Evolutionary conservation across 2,888 invertebrate species (phyloP).

Genomic region (Yponomeuta malinellus): DNA sequence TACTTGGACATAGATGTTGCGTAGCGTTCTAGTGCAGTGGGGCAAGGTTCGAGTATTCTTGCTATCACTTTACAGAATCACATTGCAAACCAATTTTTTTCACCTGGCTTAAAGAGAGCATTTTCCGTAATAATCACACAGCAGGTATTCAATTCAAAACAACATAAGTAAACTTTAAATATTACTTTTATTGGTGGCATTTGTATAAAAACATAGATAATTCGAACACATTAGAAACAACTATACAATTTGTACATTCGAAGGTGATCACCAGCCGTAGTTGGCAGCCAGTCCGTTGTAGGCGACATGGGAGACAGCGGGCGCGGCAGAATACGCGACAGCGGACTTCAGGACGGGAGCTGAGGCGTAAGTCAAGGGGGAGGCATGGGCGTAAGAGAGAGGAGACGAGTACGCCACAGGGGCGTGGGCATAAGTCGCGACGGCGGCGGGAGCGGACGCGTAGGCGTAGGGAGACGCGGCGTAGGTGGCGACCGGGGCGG

Average conservation of each 20-base stretch:
- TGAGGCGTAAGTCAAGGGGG: slow-evolving; percentile 40
- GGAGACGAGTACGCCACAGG: slow-evolving; percentile 29
- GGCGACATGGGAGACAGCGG: slow-evolving; percentile 77
- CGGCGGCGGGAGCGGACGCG: slow-evolving; percentile 37
- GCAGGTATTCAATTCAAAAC: background rate
- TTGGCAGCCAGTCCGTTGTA: slow-evolving; percentile 78
- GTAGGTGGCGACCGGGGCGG: slow-evolving; percentile 32
- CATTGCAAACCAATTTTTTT: too few relatives aligned
- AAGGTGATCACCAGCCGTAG: slow-evolving; percentile 78
- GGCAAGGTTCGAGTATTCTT: background rate
- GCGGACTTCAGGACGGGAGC: slow-evolving; percentile 55
- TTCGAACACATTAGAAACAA: slow-evolving; percentile 40
- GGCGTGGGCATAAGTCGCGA: slow-evolving; percentile 20
- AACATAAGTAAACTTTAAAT: slow-evolving; percentile 15
- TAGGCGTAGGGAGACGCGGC: slow-evolving; percentile 37
- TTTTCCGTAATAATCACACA: background rate
- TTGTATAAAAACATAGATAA: slow-evolving; percentile 59
- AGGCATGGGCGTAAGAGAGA: slow-evolving; percentile 28
- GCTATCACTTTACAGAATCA: slow-evolving; percentile 3
- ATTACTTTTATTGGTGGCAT: slow-evolving; percentile 44
- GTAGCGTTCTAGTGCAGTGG: background rate
- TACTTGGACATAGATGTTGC: slow-evolving; percentile 7
- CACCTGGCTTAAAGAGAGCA: too few relatives aligned
- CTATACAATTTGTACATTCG: slow-evolving; percentile 26
- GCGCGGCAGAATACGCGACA: slow-evolving; percentile 74